Percentiles rank a stretch among this genome's conserved stretches.
These are phyloP conservation scores for Aphidoletes aphidimyza DNA, from an alignment of 2,888 invertebrate genomes.

Conservation along the genomic window DNA sequence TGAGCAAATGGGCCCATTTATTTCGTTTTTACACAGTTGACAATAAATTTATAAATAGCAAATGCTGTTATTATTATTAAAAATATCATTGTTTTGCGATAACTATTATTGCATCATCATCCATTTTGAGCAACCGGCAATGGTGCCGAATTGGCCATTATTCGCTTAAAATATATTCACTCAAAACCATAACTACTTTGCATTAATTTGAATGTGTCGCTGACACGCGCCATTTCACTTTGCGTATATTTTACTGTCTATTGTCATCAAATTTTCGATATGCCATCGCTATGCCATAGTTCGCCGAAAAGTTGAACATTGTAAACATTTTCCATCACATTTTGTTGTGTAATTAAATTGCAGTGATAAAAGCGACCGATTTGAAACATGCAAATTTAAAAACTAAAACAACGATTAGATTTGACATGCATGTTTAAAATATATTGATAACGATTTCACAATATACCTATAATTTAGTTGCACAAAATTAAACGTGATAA, in stretches of 20 bases:
- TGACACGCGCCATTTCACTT: not conserved
- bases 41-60: slow-evolving; percentile 26
- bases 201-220: not conserved
- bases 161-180: not conserved
- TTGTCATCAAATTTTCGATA: not conserved
- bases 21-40: not conserved
- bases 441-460: too few species aligned
- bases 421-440: too few species aligned
- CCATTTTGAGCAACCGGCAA: not conserved
- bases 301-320: too few species aligned
- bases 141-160: not conserved
- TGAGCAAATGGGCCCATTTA: not conserved
- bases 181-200: slow-evolving; percentile 15
- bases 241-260: not conserved
- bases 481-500: too few species aligned
- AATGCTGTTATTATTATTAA: too few species aligned
- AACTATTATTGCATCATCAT: not conserved
- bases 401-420: too few species aligned
- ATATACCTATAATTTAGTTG: too few species aligned
- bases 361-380: too few species aligned
- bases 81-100: not conserved
- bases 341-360: too few species aligned
- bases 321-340: too few species aligned
- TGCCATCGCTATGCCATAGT: too few species aligned
- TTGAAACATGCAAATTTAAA: too few species aligned